Evolutionary conservation across 2,113 vertebrate species (phyloP).

Genomic region (Numida meleagris): DNA sequence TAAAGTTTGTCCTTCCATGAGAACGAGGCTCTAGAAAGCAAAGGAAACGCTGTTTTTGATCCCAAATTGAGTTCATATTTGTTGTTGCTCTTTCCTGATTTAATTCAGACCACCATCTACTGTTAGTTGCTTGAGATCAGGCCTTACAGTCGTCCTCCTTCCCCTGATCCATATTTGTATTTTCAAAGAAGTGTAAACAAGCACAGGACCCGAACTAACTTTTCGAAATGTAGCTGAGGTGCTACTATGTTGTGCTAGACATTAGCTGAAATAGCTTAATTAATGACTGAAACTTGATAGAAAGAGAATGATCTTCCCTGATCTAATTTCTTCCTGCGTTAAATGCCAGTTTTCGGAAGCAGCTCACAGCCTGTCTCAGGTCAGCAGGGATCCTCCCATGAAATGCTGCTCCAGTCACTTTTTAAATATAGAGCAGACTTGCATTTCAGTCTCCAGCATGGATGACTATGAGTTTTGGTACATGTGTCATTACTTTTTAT

Average conservation of each 20-base stretch:
- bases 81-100: not conserved
- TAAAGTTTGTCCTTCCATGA: constrained; percentile 77
- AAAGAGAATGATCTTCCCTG: not conserved
- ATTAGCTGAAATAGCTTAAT: not conserved
- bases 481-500: not conserved
- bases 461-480: not conserved
- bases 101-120: not conserved
- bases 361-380: not conserved
- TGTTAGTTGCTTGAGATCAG: not conserved
- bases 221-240: not conserved
- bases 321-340: not conserved
- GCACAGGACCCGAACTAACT: not conserved
- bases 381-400: not conserved
- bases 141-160: too few species aligned
- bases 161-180: not conserved
- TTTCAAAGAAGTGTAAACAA: not conserved
- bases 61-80: not conserved
- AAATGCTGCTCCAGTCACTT: not conserved
- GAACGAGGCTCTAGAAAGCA: constrained; percentile 71
- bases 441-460: not conserved
- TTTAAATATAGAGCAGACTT: not conserved
- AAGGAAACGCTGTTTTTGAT: not conserved
- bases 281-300: not conserved
- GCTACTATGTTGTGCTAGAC: not conserved
- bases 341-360: not conserved